Evolutionary conservation across 2,113 vertebrate species (phyloP), one percentile per base, ranked within the genome.

Genomic region (Takifugu flavidus): DNA sequence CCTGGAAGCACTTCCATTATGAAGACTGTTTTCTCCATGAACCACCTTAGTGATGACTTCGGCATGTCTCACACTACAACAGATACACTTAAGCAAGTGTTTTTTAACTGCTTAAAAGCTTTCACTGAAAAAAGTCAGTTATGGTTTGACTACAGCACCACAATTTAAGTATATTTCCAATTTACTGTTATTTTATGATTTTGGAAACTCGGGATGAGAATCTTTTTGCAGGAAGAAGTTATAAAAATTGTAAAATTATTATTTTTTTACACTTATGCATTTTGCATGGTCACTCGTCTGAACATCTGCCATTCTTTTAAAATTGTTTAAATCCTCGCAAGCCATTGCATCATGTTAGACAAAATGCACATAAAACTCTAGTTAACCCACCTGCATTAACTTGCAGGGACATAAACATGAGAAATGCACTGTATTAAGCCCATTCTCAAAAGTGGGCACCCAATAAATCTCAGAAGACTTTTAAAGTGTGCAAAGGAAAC

Each of bases 381-480:
- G 31, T 42, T 50, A 51, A 56, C 58, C 44, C 29, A 62, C 2
- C 62, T 25, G 39, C 14, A 29, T 64, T 31, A 29, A 46, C 26
- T 2, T 31, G 25, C 10, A 20, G 4, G 8, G 53, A 15, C 15
- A 7, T 20, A 15, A 47, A 26, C 51, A 57, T 49, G 39, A 45
- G 56, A 66, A 45, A 26, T 53, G 14, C n/a, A n/a, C 31, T 14
- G 34, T 13, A 52, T 43, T 28, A 20, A 62, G 26, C 73, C 65
- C 51, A 71, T 56, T 51, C 74, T 87, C 69, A 81, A 82, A 85
- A 44, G 51, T 58, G 34, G n/a, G 52, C 25, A 26, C 25, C 61
- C 67, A 72, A 84, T 80, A 81, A 72, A 86, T 78, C 65, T 61
- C 44, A 63, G 49, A 34, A 14, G 15, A 51, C 59, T 65, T 70